These are phyloP conservation scores for Lasioglossum vierecki DNA, from an alignment of 2,888 invertebrate species.

Conservation along the genomic window DNA sequence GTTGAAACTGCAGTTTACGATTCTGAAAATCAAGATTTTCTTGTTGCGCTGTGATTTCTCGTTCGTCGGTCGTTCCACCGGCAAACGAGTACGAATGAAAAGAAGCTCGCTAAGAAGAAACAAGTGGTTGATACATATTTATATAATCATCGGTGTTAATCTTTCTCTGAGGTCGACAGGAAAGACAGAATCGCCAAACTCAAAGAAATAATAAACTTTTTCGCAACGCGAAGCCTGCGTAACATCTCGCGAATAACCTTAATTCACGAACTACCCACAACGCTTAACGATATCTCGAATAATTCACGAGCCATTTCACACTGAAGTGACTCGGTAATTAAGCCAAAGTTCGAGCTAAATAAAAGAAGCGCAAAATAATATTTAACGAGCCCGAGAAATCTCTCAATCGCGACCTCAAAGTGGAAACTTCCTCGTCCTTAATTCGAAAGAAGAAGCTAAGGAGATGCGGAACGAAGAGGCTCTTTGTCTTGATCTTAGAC, in stretches of 20 bases:
- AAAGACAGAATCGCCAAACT: background rate
- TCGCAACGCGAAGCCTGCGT: background rate
- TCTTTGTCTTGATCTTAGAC: slow-evolving; percentile 25
- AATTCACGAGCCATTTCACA: background rate
- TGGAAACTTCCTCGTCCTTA: background rate
- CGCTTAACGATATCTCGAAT: slow-evolving; percentile 10
- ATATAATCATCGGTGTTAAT: background rate
- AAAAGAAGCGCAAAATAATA: background rate
- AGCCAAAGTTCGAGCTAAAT: background rate
- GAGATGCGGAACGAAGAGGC: background rate
- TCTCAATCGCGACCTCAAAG: background rate
- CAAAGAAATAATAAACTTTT: background rate
- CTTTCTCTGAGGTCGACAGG: background rate
- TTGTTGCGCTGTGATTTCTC: no score
- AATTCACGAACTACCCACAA: background rate
- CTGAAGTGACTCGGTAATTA: slow-evolving; percentile 10
- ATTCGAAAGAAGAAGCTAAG: slow-evolving; percentile 33
- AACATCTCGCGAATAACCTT: background rate
- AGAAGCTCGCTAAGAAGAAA: background rate
- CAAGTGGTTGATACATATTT: background rate
- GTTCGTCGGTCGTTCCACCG: background rate
- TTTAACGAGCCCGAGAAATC: background rate
- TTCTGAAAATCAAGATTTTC: background rate
- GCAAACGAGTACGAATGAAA: background rate
- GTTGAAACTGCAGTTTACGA: background rate